These are phyloP conservation scores for Polydrusus cervinus DNA, from an alignment of 2,888 invertebrate species.

Conservation along the genomic window DNA sequence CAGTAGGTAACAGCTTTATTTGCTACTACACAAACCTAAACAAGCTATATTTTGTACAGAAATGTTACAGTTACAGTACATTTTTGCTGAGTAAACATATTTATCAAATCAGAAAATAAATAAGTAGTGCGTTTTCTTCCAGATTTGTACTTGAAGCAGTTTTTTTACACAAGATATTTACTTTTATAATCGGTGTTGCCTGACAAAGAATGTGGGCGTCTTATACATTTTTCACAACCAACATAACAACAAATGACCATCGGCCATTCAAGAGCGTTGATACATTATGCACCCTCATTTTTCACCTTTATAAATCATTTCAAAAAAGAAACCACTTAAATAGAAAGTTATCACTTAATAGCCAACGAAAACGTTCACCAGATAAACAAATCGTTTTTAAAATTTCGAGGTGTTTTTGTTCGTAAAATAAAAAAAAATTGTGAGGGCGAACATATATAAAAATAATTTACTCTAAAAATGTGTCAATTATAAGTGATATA, in stretches of 20 bases:
- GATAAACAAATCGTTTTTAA: slow-evolving; percentile 7
- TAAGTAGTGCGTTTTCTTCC: no score
- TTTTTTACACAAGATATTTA: no score
- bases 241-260: neutral
- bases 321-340: neutral
- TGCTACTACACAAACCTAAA: no score
- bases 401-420: neutral
- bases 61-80: no score
- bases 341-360: slow-evolving; percentile 1
- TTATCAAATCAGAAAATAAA: no score
- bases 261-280: neutral
- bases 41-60: no score
- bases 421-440: neutral
- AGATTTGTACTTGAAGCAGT: no score
- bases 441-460: slow-evolving; percentile 11
- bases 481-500: neutral
- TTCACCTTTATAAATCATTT: slow-evolving; percentile 9
- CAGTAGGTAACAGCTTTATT: no score
- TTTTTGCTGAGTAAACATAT: no score
- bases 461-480: slow-evolving; percentile 5
- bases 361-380: slow-evolving; percentile 14
- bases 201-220: neutral
- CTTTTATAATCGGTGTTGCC: neutral
- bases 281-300: slow-evolving; percentile 5
- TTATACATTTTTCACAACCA: neutral